These are phyloP conservation scores for Dioctria rufipes DNA, from an alignment of 2,888 invertebrate genomes.

Conservation along the genomic window DNA sequence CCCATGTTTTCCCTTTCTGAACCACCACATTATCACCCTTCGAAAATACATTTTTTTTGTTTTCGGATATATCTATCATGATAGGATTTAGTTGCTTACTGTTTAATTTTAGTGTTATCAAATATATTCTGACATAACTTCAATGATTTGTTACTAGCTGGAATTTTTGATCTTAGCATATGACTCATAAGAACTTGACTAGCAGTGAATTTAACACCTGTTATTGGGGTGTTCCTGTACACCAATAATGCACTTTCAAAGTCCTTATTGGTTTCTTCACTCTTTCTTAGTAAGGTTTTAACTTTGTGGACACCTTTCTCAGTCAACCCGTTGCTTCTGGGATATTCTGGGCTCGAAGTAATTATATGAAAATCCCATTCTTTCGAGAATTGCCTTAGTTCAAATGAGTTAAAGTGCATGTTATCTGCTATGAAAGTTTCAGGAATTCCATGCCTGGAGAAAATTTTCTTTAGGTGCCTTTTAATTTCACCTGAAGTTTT, in stretches of 20 bases:
- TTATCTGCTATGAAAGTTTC: too few relatives aligned
- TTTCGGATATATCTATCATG: not conserved
- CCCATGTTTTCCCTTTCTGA: not conserved
- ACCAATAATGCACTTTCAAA: not conserved
- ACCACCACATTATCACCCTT: not conserved
- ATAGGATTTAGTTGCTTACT: too few relatives aligned
- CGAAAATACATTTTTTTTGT: not conserved
- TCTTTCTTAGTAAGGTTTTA: not conserved
- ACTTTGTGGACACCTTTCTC: not conserved
- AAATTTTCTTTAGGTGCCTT: too few relatives aligned
- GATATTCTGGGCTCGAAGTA: slow-evolving; percentile 61
- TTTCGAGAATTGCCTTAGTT: slow-evolving; percentile 60
- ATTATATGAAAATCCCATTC: slow-evolving; percentile 59
- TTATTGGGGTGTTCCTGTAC: slow-evolving; percentile 8
- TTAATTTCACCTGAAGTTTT: too few relatives aligned
- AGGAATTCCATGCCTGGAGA: too few relatives aligned
- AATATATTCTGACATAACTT: not conserved
- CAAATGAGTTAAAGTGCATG: too few relatives aligned
- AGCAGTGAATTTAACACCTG: not conserved
- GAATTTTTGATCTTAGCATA: not conserved
- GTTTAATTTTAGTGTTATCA: too few relatives aligned
- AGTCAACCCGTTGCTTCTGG: slow-evolving; percentile 60
- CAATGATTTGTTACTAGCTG: not conserved
- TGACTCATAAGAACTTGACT: slow-evolving; percentile 23
- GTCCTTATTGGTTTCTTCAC: slow-evolving; percentile 2